Evolutionary conservation across 2,797 vertebrate genomes (phyloP), one percentile per base, ranked within the genome.

Genomic region (Miichthys miiuy): DNA sequence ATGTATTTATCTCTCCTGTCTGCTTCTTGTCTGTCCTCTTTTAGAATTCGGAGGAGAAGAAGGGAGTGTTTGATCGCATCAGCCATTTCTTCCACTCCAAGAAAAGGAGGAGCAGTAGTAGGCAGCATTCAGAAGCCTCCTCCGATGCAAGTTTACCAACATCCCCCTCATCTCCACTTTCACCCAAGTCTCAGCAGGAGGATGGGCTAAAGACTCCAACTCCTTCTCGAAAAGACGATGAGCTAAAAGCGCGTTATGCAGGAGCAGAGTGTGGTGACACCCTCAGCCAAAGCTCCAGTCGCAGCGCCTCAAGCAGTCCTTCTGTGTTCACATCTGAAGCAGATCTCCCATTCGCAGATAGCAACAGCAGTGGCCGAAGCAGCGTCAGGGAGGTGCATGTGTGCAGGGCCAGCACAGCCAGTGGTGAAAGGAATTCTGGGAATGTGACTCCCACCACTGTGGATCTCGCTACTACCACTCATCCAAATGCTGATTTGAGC

Each of bases 271-370:
- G 0, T 1, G 16, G 25, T 0, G 80, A 88, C 16, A 6, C 13
- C 11, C 9, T 34, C 54, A 90, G 86, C 66, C 72, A 54, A 1
- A 50, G 58, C 46, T 87, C 90, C 68, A 88, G 87, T 67, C 83
- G 62, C 72, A 91, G 93, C 13, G 7, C 60, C 48, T 68, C 78
- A 0, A 95, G 93, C 41, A 2, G 75, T 5, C 48, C 50, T 10
- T 95, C 92, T 21, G 13, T 87, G 57, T 3, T 61, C 6, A 18
- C 63, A 0, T 76, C 81, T 52, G 91, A 81, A 2, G 84, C 72
- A 0, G 87, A 92, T 5, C 5, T 95, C 34, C 94, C 94, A 0
- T 96, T 96, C 1, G 94, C 92, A 0, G 93, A 96, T 58, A 95
- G 93, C 0, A 82, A 83, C 85, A 94, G 94, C 85, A 93, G 92